Percentiles rank a stretch among this genome's conserved stretches.
Conservation (phyloP, 1,140 invertebrate genomes). For the Phocides pigmalion region DNA sequence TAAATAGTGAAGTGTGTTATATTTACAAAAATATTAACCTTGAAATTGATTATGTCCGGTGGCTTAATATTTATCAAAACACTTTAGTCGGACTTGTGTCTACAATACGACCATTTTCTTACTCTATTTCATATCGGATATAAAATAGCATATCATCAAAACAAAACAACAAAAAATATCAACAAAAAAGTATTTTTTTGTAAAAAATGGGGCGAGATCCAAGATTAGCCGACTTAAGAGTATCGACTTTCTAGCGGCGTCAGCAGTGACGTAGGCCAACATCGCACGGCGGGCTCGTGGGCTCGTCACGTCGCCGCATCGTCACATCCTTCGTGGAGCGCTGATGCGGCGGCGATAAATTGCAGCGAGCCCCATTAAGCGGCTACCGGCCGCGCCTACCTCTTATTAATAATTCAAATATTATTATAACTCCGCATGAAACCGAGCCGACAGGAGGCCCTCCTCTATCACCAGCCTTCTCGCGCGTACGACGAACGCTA, state of each 20-base stretch:
- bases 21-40: too few species aligned
- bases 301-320: background rate
- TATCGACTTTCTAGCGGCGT: background rate
- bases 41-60: too few species aligned
- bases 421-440: slow-evolving; percentile 37
- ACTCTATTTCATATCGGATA: background rate
- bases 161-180: background rate
- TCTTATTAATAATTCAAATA: slow-evolving; percentile 51
- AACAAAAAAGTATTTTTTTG: background rate
- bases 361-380: slow-evolving; percentile 4
- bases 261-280: slow-evolving; percentile 15
- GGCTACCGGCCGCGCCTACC: slow-evolving; percentile 34
- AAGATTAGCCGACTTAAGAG: slow-evolving; percentile 2
- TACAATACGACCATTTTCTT: background rate
- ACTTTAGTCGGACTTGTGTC: background rate
- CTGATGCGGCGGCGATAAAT: slow-evolving; percentile 3
- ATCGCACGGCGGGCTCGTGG: too few species aligned
- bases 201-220: background rate
- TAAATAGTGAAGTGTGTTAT: too few species aligned
- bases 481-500: slow-evolving; percentile 20
- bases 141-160: background rate
- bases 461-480: slow-evolving; percentile 21
- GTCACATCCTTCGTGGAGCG: background rate
- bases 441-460: slow-evolving; percentile 13
- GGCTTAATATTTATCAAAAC: background rate